These are phyloP conservation scores for Hermaeophaga mercurialis DNA, from an alignment of 2,888 invertebrate genomes.

Conservation along the genomic window DNA sequence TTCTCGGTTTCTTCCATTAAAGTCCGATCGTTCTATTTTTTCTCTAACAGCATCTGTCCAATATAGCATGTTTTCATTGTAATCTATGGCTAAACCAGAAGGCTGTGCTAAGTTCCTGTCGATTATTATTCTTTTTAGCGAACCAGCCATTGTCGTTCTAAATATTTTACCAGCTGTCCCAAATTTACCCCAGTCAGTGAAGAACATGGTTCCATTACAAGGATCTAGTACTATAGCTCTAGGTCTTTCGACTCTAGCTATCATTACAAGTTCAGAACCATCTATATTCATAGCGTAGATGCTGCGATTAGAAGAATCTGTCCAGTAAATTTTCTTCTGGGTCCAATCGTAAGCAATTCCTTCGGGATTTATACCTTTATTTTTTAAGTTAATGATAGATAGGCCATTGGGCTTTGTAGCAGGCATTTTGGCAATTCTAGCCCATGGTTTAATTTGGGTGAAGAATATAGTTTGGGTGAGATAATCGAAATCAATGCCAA, in stretches of 20 bases:
- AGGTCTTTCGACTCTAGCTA: conserved; percentile 90
- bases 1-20: conserved; percentile 83
- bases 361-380: conserved; percentile 86
- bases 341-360: conserved; percentile 97
- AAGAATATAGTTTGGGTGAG: conserved; percentile 86
- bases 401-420: conserved; percentile 70
- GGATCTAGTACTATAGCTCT: conserved; percentile 96
- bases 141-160: conserved; percentile 95
- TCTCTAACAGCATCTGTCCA: conserved; percentile 98
- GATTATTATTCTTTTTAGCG: conserved; percentile 84
- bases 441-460: conserved; percentile 92
- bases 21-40: conserved; percentile 89
- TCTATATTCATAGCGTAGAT: conserved; percentile 95
- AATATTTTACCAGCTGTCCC: conserved; percentile 94
- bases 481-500: conserved; percentile 95
- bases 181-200: conserved; percentile 94
- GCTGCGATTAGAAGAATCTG: conserved; percentile 92
- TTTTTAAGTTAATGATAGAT: conserved; percentile 71
- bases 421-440: conserved; percentile 82
- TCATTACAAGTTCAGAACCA: conserved; percentile 86
- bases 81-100: conserved; percentile 94
- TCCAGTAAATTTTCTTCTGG: conserved; percentile 96
- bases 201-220: conserved; percentile 93
- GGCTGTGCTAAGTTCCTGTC: conserved; percentile 92
- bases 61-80: conserved; percentile 88